Base-by-base conservation (phyloP, 2,888 invertebrate genomes). In the Dasysyrphus tricinctus region DNA sequence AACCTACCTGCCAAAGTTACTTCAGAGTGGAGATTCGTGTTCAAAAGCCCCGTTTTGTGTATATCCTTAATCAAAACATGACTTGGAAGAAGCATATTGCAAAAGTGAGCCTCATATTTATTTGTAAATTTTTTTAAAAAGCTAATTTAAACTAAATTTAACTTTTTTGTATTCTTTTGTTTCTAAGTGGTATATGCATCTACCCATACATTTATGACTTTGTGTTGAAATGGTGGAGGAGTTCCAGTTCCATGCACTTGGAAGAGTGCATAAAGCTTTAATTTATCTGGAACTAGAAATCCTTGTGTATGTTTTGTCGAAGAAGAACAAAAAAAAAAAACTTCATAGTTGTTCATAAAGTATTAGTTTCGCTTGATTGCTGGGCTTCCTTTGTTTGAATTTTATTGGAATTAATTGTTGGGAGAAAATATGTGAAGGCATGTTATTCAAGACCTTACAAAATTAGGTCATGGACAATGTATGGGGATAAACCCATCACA, bases 11-110 rank as follows among this genome's bases (percentile, higher is more conserved):
- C 54, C 54, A 29, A 24, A 14, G 49, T 65, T 24, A 42, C 54
- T 72, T 57, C 9, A n/a, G 8, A 59, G 16, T 29, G 54, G 8
- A 54, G 14, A 32, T 51, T 61, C 16, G 37, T 61, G 47, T 61
- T 65, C 51, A 49, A 47, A 59, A n/a, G 16, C 5, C 44, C 19
- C 11, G 19, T 19, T 32, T 44, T 24, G 69, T 49, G 49, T 75
- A 44, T 16, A 32, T 56, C 19, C 65, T 56, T 32, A 49, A 37
- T 19, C n/a, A 29, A 37, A 49, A 67, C 16, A 85, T 85, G 80
- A 85, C 80, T 80, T 81, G 85, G 85, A 85, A 85, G 77, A 72
- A 74, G 57, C 70, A 57, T 70, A 78, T 34, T 77, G 63, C 70
- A 73, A 85, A 81, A 80, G 80, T 85, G 70, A 85, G 85, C 63